Conservation (phyloP, 64 coral and sea anemone genomes). For the Anthopleura sola region DNA sequence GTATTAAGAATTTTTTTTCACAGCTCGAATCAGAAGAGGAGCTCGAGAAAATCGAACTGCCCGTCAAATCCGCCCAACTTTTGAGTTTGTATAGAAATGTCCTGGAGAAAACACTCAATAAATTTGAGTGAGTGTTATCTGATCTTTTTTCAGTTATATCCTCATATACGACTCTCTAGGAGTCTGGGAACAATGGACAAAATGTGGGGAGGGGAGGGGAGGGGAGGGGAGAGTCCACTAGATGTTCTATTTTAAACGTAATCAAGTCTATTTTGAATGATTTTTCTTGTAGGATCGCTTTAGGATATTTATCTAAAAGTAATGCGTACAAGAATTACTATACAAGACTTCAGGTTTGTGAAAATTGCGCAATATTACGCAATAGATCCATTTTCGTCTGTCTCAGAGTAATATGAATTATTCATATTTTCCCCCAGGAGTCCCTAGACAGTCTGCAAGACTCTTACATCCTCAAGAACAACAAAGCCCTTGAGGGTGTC, state of each 20-base stretch:
- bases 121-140: not conserved
- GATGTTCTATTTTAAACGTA: not conserved
- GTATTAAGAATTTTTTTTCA: not conserved
- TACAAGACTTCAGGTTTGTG: constrained; percentile 46
- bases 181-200: no score
- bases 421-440: constrained; percentile 11
- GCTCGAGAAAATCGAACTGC: constrained; percentile 38
- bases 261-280: not conserved
- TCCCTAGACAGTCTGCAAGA: constrained; percentile 30
- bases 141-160: not conserved
- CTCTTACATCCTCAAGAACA: constrained; percentile 56
- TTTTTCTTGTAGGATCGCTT: not conserved
- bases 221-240: no score
- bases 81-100: not conserved
- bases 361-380: not conserved
- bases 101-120: not conserved
- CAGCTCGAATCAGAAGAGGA: constrained; percentile 64
- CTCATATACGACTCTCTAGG: no score
- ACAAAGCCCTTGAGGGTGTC: constrained; percentile 39
- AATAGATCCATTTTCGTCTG: not conserved
- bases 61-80: constrained; percentile 36
- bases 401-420: not conserved
- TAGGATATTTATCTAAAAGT: constrained; percentile 35
- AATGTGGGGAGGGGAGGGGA: no score
- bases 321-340: constrained; percentile 28